Conservation (phyloP, 2,888 invertebrate species). For the Rhamphomyia laevipes region DNA sequence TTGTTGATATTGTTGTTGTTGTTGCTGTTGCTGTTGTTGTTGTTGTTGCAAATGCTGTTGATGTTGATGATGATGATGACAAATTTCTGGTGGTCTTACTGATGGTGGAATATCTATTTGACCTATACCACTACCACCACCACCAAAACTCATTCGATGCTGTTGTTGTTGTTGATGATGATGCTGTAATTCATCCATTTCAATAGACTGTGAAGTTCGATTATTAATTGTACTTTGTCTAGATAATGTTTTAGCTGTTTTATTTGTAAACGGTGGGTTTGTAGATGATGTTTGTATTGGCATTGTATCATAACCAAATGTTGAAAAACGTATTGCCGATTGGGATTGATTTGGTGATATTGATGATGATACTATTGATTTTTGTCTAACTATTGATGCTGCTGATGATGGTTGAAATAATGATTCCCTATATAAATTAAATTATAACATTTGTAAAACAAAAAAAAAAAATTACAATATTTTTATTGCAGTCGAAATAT, state of each 20-base stretch:
- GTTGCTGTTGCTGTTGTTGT: constrained; percentile 20
- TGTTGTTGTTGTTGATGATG: constrained; percentile 13
- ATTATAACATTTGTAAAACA: too few species aligned
- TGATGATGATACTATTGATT: constrained; percentile 29
- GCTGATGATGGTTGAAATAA: constrained; percentile 20
- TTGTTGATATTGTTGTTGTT: constrained; percentile 5
- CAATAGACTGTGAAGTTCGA: constrained; percentile 24
- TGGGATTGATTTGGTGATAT: constrained; percentile 22
- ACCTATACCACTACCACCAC: constrained; percentile 5
- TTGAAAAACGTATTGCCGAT: constrained; percentile 31
- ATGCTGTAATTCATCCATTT: constrained; percentile 28
- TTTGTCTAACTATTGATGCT: constrained; percentile 28
- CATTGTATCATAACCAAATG: constrained; percentile 33
- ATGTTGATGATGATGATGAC: constrained; percentile 34
- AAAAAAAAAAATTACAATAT: too few species aligned
- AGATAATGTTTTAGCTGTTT: constrained; percentile 19
- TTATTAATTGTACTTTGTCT: constrained; percentile 21
- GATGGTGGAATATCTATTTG: constrained; percentile 12
- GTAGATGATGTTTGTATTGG: constrained; percentile 15
- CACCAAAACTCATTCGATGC: constrained; percentile 11
- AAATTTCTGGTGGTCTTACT: constrained; percentile 20
- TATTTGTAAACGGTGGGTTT: constrained; percentile 10
- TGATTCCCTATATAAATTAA: constrained; percentile 27
- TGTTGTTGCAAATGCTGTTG: constrained; percentile 30
- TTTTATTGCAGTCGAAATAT: too few species aligned